A percentile compares a stretch with the other conserved stretches of the same genome.
These are phyloP conservation scores for Spodoptera exigua DNA, from an alignment of 2,888 invertebrate species.

Conservation along the genomic window DNA sequence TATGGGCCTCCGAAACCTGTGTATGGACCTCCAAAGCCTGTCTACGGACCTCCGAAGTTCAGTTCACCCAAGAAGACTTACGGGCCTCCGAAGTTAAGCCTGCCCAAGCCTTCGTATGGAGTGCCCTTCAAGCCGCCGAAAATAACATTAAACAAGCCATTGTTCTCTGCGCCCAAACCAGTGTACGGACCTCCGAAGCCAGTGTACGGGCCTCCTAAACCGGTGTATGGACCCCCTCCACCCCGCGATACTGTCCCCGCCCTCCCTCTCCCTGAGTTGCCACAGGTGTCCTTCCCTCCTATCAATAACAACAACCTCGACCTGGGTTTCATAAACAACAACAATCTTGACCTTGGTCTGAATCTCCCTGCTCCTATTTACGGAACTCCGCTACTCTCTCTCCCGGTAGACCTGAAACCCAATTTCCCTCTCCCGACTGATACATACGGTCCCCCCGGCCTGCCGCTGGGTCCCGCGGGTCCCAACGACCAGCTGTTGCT, in stretches of 20 bases:
- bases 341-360: conserved; percentile 71
- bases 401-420: conserved; percentile 79
- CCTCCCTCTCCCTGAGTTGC: conserved; percentile 42
- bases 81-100: conserved; percentile 68
- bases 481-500: conserved; percentile 79
- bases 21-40: conserved; percentile 77
- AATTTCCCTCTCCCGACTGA: conserved; percentile 83
- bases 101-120: conserved; percentile 65
- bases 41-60: conserved; percentile 77
- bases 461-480: conserved; percentile 75
- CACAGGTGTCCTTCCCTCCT: conserved; percentile 27
- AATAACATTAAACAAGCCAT: conserved; percentile 68
- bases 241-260: conserved; percentile 29
- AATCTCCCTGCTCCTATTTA: conserved; percentile 83
- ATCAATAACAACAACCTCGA: conserved; percentile 51
- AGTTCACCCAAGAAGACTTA: conserved; percentile 70
- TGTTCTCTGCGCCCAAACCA: conserved; percentile 37
- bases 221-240: conserved; percentile 50
- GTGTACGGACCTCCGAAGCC: conserved; percentile 51
- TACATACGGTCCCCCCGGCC: conserved; percentile 85
- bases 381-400: conserved; percentile 75
- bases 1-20: conserved; percentile 82
- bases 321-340: too few relatives aligned
- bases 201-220: conserved; percentile 45
- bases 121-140: conserved; percentile 77